phyloP scores from a whole-genome alignment of 2,113 vertebrate genomes.

The Sminthopsis crassicaudata region DNA sequence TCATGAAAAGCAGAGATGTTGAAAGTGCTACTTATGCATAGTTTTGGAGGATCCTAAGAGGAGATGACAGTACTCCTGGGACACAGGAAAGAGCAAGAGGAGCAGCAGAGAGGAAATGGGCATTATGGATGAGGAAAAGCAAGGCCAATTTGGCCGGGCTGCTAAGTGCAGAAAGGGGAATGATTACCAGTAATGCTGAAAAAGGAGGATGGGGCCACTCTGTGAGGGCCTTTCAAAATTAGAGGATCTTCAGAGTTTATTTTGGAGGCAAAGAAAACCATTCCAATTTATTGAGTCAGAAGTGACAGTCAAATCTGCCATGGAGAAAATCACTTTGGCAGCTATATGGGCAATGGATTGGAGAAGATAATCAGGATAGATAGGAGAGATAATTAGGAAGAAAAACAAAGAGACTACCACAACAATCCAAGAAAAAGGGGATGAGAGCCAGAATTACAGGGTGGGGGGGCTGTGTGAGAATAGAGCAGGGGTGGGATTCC shows the following conservation, averaged over 20 bases:
- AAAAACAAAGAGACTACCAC: background rate
- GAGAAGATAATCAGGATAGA: too few species aligned
- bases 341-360: background rate
- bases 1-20: background rate
- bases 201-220: background rate
- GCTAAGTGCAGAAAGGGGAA: background rate
- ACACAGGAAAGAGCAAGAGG: background rate
- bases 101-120: background rate
- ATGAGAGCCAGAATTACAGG: background rate
- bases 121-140: background rate
- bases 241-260: background rate
- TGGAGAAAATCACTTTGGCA: background rate
- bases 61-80: background rate
- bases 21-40: background rate
- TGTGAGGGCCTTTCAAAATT: background rate
- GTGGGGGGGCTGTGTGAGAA: background rate
- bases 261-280: background rate
- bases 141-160: background rate
- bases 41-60: background rate
- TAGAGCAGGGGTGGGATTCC: background rate
- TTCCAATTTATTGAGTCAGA: background rate
- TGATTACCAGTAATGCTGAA: background rate
- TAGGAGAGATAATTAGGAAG: background rate
- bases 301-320: background rate
- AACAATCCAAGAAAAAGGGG: background rate